These are phyloP conservation scores for Phaethornis superciliosus DNA, from an alignment of 2,113 vertebrate species.

Conservation along the genomic window DNA sequence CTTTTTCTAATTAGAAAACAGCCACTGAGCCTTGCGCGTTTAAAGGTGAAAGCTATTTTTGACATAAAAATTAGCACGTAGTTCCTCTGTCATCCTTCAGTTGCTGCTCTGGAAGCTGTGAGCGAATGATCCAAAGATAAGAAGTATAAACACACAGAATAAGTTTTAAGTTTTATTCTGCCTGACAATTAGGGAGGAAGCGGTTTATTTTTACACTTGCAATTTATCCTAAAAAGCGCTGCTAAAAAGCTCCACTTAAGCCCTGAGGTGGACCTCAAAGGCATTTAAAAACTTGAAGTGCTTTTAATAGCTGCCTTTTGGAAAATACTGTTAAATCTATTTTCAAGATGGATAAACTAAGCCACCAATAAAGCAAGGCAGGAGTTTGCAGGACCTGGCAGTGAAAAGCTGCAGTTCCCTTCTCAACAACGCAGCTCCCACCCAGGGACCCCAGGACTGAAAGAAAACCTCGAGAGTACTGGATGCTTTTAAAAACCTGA, in stretches of 20 bases:
- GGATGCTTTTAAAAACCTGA: background rate
- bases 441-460: background rate
- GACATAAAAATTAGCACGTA: constrained; percentile 56
- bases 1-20: constrained; percentile 42
- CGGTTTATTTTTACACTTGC: background rate
- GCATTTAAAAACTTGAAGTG: constrained; percentile 21
- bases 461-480: fast-evolving
- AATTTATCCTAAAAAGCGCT: background rate
- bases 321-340: constrained; percentile 9
- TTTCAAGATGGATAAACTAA: constrained; percentile 16
- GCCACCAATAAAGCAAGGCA: background rate
- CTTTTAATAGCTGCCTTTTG: constrained; percentile 49
- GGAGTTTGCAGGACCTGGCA: background rate
- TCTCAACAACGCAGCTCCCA: background rate
- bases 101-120: constrained; percentile 30
- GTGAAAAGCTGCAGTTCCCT: background rate
- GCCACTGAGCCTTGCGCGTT: background rate
- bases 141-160: background rate
- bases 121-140: constrained; percentile 22
- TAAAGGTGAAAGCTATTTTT: constrained; percentile 65
- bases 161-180: background rate
- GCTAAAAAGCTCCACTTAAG: background rate
- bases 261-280: background rate
- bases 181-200: background rate
- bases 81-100: constrained; percentile 51